A percentile compares a stretch with the other conserved stretches of the same genome.
Evolutionary conservation across 2,113 vertebrate genomes (phyloP).

Genomic region (Columbina picui): DNA sequence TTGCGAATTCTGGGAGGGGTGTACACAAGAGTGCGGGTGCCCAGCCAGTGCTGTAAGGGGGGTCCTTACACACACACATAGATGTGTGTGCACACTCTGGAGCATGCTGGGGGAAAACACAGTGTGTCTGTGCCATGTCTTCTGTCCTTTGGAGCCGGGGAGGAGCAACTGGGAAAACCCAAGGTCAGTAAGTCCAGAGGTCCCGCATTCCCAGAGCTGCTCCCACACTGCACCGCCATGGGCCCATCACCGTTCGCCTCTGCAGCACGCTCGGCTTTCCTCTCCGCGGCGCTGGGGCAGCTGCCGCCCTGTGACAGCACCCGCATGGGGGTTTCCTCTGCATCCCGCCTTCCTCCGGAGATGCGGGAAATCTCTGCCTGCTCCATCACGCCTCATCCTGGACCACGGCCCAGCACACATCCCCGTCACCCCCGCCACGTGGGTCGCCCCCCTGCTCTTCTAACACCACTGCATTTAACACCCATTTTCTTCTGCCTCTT

Average conservation of each 20-base stretch:
- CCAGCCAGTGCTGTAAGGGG: background rate
- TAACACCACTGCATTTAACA: conserved; percentile 66
- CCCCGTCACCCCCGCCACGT: background rate
- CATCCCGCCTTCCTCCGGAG: background rate
- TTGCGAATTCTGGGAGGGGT: background rate
- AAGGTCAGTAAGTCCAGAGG: background rate
- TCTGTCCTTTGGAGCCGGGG: rapidly evolving
- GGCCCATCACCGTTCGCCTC: background rate
- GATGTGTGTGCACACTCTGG: rapidly evolving
- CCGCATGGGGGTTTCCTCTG: background rate
- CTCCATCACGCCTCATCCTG: background rate
- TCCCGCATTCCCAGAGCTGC: background rate
- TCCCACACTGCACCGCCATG: background rate
- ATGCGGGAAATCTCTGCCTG: background rate
- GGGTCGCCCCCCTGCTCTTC: background rate
- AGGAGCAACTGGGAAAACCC: background rate
- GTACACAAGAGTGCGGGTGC: background rate
- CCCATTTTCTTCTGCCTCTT: conserved; percentile 72
- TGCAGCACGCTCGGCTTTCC: background rate
- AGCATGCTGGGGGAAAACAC: background rate
- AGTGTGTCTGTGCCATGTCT: background rate
- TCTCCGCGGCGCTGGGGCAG: too few relatives aligned
- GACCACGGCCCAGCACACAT: background rate
- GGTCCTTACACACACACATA: background rate
- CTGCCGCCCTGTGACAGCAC: background rate